Conservation (phyloP, 37 sponge, comb jelly and placozoan genomes). For the Halichondria panicea region DNA sequence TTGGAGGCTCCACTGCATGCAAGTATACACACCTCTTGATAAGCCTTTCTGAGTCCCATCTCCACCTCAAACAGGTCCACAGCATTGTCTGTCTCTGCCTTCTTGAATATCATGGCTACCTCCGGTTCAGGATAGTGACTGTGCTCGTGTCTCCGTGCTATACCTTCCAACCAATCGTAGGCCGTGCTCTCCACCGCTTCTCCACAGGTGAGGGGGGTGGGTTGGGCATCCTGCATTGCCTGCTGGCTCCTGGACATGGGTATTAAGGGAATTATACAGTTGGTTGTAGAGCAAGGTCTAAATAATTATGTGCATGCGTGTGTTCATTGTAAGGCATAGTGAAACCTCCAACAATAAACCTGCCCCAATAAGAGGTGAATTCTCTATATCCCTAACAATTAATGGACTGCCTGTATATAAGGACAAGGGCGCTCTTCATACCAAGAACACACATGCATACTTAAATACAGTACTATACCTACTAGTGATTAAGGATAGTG, state of each 20-base stretch:
- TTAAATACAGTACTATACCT: neutral
- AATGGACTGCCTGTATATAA: too few relatives aligned
- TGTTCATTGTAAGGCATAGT: too few relatives aligned
- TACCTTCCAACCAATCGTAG: conserved; percentile 59
- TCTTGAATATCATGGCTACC: conserved; percentile 82
- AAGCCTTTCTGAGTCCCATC: conserved; percentile 36
- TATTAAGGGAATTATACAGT: too few relatives aligned
- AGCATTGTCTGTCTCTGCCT: conserved; percentile 47
- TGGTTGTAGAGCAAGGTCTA: too few relatives aligned
- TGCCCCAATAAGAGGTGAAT: too few relatives aligned
- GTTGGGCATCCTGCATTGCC: conserved; percentile 31
- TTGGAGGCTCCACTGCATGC: too few relatives aligned
- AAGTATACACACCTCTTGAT: conserved; percentile 48
- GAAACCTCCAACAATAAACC: too few relatives aligned
- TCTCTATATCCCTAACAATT: too few relatives aligned
- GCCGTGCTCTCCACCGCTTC: conserved; percentile 43
- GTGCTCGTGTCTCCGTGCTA: conserved; percentile 54
- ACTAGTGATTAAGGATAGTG: too few relatives aligned
- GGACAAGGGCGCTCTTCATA: too few relatives aligned
- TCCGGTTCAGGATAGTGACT: conserved; percentile 76
- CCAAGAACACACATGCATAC: too few relatives aligned
- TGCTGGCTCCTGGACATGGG: neutral
- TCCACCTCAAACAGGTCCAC: conserved; percentile 75
- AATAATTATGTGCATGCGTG: too few relatives aligned
- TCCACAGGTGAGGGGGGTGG: conserved; percentile 39